Evolutionary conservation across 2,888 invertebrate species (phyloP).

Genomic region (Melieria omissa): DNA sequence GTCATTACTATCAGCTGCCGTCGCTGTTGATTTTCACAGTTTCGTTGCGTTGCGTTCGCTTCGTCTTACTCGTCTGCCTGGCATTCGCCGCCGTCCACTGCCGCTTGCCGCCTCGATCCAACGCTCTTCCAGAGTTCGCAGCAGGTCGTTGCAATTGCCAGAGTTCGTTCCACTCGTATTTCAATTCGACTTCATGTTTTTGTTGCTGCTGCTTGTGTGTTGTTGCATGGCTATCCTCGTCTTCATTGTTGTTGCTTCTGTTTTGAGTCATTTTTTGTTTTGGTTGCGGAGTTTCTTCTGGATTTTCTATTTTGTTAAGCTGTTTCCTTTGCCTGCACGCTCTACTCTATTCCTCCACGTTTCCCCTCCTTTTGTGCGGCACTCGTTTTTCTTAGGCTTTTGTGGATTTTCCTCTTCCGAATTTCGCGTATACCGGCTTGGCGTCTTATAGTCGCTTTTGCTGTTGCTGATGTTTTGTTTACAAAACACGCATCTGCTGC

Average conservation of each 20-base stretch:
- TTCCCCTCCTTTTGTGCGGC: conserved; percentile 24
- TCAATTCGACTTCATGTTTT: conserved; percentile 30
- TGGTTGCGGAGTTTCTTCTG: conserved; percentile 55
- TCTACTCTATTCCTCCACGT: neutral
- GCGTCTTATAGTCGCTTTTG: neutral
- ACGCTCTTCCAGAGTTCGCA: too few relatives aligned
- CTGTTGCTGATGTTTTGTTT: neutral
- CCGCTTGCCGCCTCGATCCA: too few relatives aligned
- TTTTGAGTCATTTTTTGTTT: conserved; percentile 52
- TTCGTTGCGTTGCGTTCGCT: too few relatives aligned
- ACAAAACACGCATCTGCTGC: neutral
- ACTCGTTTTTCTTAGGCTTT: conserved; percentile 23
- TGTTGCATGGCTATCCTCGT: neutral
- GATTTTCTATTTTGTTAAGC: conserved; percentile 62
- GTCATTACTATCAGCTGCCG: too few relatives aligned
- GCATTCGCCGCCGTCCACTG: too few relatives aligned
- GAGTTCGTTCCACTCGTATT: conserved; percentile 58
- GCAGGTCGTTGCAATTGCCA: conserved; percentile 27
- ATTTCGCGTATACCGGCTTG: neutral
- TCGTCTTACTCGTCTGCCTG: too few relatives aligned
- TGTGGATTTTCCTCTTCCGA: conserved; percentile 41
- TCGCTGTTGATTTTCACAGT: too few relatives aligned
- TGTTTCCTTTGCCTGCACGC: conserved; percentile 33
- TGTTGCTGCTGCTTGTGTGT: conserved; percentile 3
- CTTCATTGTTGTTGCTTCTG: conserved; percentile 44